Evolutionary conservation across 2,797 vertebrate species (phyloP).

Genomic region (Babyrousa celebensis): DNA sequence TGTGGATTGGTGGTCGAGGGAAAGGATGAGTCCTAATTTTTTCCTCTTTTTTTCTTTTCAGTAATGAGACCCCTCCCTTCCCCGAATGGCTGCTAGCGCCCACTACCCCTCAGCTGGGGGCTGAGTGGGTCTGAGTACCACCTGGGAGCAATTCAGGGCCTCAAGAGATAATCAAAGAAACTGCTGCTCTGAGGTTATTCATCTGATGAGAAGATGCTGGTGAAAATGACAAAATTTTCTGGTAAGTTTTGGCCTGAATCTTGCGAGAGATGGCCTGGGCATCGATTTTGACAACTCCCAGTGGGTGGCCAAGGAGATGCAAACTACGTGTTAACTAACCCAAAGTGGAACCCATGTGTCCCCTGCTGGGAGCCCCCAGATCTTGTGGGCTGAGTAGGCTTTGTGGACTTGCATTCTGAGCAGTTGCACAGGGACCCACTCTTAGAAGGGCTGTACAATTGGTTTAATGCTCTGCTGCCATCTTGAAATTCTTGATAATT

Average conservation of each 20-base stretch:
- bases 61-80: background rate
- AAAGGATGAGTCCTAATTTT: background rate
- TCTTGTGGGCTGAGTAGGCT: background rate
- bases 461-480: background rate
- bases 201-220: background rate
- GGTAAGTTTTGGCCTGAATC: background rate
- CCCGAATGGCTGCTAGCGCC: background rate
- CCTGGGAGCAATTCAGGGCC: background rate
- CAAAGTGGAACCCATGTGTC: background rate
- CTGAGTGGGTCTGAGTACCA: background rate
- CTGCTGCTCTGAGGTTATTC: constrained; percentile 13
- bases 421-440: too few relatives aligned
- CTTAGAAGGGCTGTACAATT: background rate
- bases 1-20: background rate
- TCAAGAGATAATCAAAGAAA: constrained; percentile 17
- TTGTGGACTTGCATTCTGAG: too few relatives aligned
- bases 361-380: background rate
- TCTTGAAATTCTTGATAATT: constrained; percentile 49
- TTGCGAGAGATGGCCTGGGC: background rate
- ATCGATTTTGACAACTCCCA: background rate
- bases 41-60: background rate
- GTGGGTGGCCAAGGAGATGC: background rate
- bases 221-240: background rate
- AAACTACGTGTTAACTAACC: background rate
- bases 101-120: background rate